Evolutionary conservation across 1,140 invertebrate genomes (phyloP).

Genomic region (Drosophila paulistorum): DNA sequence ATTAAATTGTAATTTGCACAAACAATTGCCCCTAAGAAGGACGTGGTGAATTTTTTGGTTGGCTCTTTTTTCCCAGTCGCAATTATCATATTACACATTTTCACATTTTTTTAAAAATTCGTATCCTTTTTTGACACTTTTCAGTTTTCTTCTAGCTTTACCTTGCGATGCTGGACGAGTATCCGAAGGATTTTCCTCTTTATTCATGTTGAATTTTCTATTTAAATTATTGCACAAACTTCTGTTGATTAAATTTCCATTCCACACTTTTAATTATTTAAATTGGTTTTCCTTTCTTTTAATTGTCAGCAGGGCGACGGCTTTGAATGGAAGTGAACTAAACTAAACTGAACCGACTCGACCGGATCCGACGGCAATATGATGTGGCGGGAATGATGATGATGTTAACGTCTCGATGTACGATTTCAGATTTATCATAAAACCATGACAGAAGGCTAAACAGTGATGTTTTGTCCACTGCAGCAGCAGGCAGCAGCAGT

Average conservation of each 20-base stretch:
- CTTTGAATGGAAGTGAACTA: slow-evolving; percentile 19
- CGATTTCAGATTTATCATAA: slow-evolving; percentile 83
- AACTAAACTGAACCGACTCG: slow-evolving; percentile 22
- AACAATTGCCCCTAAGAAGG: slow-evolving; percentile 39
- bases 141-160: slow-evolving; percentile 29
- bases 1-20: slow-evolving; percentile 55
- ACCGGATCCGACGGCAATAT: slow-evolving; percentile 46
- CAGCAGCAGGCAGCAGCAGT: slow-evolving; percentile 55
- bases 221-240: neutral
- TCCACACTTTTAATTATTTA: slow-evolving; percentile 12
- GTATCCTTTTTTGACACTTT: neutral
- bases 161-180: slow-evolving; percentile 74
- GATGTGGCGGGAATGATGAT: slow-evolving; percentile 53
- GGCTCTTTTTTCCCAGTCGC: slow-evolving; percentile 8
- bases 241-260: slow-evolving; percentile 18
- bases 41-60: neutral
- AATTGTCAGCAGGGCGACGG: slow-evolving; percentile 32
- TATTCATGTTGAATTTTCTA: slow-evolving; percentile 55
- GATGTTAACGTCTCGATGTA: slow-evolving; percentile 82
- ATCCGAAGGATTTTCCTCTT: slow-evolving; percentile 65
- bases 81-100: neutral
- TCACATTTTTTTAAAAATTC: neutral
- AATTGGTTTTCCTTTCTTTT: neutral
- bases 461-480: slow-evolving; percentile 79
- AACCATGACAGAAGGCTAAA: slow-evolving; percentile 79